Base-by-base conservation (phyloP, 92 coral and sea anemone species). In the Paragorgia papillata region DNA sequence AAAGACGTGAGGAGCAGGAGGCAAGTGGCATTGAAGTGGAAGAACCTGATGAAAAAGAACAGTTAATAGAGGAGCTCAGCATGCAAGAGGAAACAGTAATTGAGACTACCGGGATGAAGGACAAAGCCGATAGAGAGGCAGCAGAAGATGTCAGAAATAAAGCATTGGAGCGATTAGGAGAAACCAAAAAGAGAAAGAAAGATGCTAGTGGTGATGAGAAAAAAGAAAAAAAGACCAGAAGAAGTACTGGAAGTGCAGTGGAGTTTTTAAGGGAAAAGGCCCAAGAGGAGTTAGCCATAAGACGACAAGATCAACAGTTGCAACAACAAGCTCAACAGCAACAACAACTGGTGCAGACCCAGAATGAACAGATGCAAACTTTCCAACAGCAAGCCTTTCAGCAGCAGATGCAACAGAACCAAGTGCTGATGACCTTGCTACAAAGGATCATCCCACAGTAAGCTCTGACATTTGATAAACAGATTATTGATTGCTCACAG, bases 11-110 rank as follows among this genome's bases (percentile, higher is more conserved):
- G 50, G 81, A 74, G 57, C 43, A 74, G 66, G 67, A 29, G 28
- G 81, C 80, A 33, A 74, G 81, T 60, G 85, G 85, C 9, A 73
- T 73, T 73, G 85, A 82, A 46, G 81, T 82, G 44, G 51, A 63
- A 7, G 68, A 63, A 55, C 86, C 71, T 48, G 40, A 79, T 37
- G 66, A 64, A 62, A 64, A 82, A 32, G 76, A 74, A 32, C 25
- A 57, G 33, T 26, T 82, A 62, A 62, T 74, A 43, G 81, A 73
- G 73, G 85, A 69, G 53, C 70, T 80, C 20, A 68, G 69, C 43
- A 54, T 73, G 57, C 17, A 44, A 62, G 68, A 63, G 63, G 76
- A 62, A 20, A 39, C 85, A 32, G 62, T 40, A 4, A 18, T 26
- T 59, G 79, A 73, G 13, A 74, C 34, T 27, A 43, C 22, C 17